Base-by-base conservation (phyloP, 2,797 vertebrate genomes). In the Neomorphus geoffroyi region DNA sequence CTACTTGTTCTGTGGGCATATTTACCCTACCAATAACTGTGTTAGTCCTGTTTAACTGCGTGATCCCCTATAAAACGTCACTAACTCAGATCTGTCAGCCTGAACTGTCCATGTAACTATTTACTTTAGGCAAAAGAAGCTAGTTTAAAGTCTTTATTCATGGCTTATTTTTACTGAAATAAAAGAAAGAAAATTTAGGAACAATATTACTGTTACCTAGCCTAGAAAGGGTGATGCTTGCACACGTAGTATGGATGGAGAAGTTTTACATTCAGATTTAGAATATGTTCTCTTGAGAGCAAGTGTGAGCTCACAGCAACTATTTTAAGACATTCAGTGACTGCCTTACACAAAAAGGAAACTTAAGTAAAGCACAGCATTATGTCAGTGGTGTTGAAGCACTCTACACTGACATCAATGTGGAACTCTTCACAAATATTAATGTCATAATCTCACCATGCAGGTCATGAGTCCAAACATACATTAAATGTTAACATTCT, bases 11-110 rank as follows among this genome's bases (percentile, higher is more conserved):
- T 35, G 11, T 18, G 35, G 16, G 32, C 35, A 39, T 2, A 1
- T 3, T 21, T 51, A 4, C 12, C 56, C 11, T 19, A 4, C 39
- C 45, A 23, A 7, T 13, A 32, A 11, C 2, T 0, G 13, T 26
- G 27, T 35, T 46, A 60, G 37, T 41, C 30, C 48, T 57, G 8
- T 18, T 88, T 17, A 18, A 72, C 8, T 13, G 45, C 10, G 15
- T 33, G 24, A 8, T 48, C 21, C n/a, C 11, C 37, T 66, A 24
- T 9, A 67, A 35, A 48, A 30, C 5, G 1, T 43, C 0, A 2
- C 18, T 67, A 41, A 86, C 32, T 67, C 0, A 3, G 16, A 66
- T 74, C 57, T 91, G 65, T 64, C 24, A 22, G 14, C 37, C 43
- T 32, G 18, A 61, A 4, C 33, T 41, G 24, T 9, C 83, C 16